phyloP scores from a whole-genome alignment of 2,113 vertebrate genomes.

The Ceyx cyanopectus region DNA sequence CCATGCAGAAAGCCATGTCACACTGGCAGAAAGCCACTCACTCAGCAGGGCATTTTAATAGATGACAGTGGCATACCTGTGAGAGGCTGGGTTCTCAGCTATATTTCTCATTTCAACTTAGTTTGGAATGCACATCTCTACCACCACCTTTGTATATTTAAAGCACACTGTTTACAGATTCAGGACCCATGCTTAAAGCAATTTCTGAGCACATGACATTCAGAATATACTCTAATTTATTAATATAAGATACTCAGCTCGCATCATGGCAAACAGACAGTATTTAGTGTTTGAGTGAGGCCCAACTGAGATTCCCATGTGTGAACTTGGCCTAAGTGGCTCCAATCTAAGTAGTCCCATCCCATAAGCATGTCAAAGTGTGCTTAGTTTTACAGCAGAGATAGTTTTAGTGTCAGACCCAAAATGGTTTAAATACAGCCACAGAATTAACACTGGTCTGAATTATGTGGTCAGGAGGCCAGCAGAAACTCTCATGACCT shows the following conservation, averaged over 20 bases:
- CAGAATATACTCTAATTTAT: not conserved
- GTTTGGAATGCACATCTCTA: not conserved
- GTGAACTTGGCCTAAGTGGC: not conserved
- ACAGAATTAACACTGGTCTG: not conserved
- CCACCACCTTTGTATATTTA: not conserved
- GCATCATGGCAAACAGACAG: not conserved
- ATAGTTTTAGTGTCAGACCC: not conserved
- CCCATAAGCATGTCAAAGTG: accelerated
- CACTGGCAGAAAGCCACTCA: not conserved
- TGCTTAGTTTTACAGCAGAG: not conserved
- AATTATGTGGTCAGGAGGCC: not conserved
- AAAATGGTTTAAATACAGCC: not conserved
- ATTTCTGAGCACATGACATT: not conserved
- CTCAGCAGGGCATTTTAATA: not conserved
- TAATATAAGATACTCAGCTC: not conserved
- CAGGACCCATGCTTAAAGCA: not conserved
- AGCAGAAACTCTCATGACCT: not conserved
- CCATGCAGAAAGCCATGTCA: not conserved
- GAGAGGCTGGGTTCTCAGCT: not conserved
- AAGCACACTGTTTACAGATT: not conserved
- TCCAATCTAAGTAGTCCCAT: not conserved
- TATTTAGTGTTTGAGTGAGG: not conserved
- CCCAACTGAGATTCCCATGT: not conserved
- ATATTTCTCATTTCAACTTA: not conserved
- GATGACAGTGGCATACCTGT: not conserved